A percentile compares a stretch with the other conserved stretches of the same genome.
phyloP scores from a whole-genome alignment of 2,797 vertebrate genomes.

The Phyllotis vaccarum region DNA sequence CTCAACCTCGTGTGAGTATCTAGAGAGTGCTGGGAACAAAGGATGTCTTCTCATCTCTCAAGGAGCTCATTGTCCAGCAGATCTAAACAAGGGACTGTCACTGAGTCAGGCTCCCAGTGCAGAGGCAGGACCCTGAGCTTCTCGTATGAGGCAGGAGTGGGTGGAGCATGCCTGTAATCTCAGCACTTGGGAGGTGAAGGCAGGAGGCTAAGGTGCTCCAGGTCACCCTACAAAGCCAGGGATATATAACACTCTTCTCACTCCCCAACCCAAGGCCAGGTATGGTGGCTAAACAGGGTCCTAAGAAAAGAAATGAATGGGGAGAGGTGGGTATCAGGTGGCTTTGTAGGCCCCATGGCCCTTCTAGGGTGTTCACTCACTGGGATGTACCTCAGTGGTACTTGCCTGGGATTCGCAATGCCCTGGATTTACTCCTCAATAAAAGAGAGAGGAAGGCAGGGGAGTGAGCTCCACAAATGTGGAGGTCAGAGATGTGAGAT shows the following conservation, averaged over 20 bases:
- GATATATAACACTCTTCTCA: neutral
- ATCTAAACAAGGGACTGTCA: neutral
- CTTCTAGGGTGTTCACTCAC: neutral
- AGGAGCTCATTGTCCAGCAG: neutral
- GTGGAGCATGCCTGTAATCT: too few species aligned
- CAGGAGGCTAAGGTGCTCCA: neutral
- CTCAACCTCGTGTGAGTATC: neutral
- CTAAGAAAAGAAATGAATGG: neutral
- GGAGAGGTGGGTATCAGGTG: neutral
- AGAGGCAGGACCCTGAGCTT: neutral
- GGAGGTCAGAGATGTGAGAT: too few species aligned
- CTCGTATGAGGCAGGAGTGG: too few species aligned
- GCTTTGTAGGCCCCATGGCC: neutral
- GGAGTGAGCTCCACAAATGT: too few species aligned
- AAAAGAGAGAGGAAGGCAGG: neutral
- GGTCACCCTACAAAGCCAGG: neutral
- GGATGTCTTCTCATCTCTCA: neutral
- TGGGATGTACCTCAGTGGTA: neutral
- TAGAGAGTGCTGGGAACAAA: neutral
- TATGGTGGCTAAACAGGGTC: neutral
- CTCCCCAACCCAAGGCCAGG: neutral
- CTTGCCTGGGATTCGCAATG: neutral
- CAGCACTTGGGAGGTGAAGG: too few species aligned
- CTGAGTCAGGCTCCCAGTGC: neutral
- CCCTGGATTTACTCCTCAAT: neutral